phyloP scores from a whole-genome alignment of 2,113 vertebrate genomes.

The Dermatemys mawii region DNA sequence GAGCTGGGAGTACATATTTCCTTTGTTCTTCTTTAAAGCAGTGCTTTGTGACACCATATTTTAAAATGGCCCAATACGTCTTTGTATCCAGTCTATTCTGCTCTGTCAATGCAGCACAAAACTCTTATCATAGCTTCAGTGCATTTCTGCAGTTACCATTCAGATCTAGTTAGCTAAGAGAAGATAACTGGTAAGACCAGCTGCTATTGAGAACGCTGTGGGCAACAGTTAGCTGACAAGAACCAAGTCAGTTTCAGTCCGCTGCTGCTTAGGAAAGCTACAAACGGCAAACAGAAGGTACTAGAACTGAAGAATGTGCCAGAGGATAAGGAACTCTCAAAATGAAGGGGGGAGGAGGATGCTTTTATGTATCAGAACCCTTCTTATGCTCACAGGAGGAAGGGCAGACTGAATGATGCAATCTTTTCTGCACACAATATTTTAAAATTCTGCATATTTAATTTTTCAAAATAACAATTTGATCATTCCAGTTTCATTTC shows the following conservation, averaged over 20 bases:
- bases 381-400: no score
- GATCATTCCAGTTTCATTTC: no score
- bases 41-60: no score
- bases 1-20: no score
- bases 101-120: no score
- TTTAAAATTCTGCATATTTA: no score
- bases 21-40: no score
- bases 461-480: no score
- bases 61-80: no score
- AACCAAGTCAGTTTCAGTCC: neutral
- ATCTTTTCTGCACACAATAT: neutral
- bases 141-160: neutral
- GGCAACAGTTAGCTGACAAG: neutral
- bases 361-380: neutral
- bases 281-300: neutral
- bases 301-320: neutral
- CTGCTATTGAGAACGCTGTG: neutral
- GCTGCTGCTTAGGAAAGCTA: neutral
- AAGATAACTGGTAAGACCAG: neutral
- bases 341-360: neutral
- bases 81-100: no score
- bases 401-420: no score
- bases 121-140: neutral
- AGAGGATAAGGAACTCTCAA: neutral
- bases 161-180: neutral